Base-by-base conservation (phyloP, 2,113 vertebrate genomes). In the Pseudolaguvia tuberculata region DNA sequence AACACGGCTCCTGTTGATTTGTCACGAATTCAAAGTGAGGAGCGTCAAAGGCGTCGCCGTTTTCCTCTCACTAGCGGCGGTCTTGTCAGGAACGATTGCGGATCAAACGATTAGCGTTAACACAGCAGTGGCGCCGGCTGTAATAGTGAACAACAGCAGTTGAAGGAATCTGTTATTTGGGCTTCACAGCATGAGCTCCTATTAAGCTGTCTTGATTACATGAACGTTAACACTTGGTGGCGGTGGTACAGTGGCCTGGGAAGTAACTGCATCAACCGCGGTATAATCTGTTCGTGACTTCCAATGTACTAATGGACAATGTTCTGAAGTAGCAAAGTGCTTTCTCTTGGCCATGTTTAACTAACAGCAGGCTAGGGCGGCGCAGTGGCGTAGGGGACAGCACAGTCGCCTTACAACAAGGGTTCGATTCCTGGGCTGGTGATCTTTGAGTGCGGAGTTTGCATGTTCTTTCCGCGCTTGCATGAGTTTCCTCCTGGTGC, bases 171-270 rank as follows among this genome's bases (percentile, higher is more conserved):
- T 50, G 76, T 80, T 14, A 45, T 70, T 39, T 23, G 35, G 53
- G 61, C 73, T 79, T 70, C 76, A 82, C 66, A 78, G 78, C 80
- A 82, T 76, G 63, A 73, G 66, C 76, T 50, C 13, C 47, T 11
- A 78, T 59, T 39, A 57, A 39, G 51, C 21, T 15, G 53, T 25
- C 13, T 57, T 17, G 55, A 57, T 57, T 27, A 58, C 25, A 10
- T 29, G 9, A 27, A 14, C 13, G 18, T 17, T 31, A 59, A 4
- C 29, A 35, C 29, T 10, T 35, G 4, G 57, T 59, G 29, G 58
- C 35, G 58, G 27, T 11, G 25, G 14, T 56, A 23, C 21, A 5
- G 58, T 13, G 31, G 35, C 58, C 35, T 35, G 29, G 29, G 5
- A 11, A 21, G 21, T 10, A 23, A 27, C 23, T 57, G 13, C 14